Evolutionary conservation across 2,113 vertebrate species (phyloP).

Genomic region (Salvelinus alpinus): DNA sequence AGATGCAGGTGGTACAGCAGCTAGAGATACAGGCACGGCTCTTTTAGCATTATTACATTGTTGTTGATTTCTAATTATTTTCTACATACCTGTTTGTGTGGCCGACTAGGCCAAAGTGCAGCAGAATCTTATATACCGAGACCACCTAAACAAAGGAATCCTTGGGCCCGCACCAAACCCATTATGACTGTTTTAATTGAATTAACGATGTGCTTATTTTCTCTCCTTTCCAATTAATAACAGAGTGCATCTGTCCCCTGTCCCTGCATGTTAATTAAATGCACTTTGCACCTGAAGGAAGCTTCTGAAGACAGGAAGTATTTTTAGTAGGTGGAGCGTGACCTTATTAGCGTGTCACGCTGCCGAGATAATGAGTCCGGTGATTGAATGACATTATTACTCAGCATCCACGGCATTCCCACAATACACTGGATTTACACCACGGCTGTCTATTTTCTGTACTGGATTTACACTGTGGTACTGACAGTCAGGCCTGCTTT

Average conservation of each 20-base stretch:
- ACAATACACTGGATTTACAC: too few relatives aligned
- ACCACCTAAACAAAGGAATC: conserved; percentile 70
- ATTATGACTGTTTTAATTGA: conserved; percentile 75
- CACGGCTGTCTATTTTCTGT: too few relatives aligned
- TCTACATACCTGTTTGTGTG: neutral
- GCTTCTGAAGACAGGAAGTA: conserved; percentile 76
- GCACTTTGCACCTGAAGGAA: conserved; percentile 81
- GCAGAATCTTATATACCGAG: conserved; percentile 54
- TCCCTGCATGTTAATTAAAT: conserved; percentile 74
- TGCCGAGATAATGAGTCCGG: conserved; percentile 76
- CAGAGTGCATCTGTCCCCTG: conserved; percentile 24
- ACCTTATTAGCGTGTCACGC: conserved; percentile 81
- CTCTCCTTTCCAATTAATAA: conserved; percentile 41
- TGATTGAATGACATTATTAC: conserved; percentile 79
- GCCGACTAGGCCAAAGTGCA: conserved; percentile 42
- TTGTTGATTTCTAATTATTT: conserved; percentile 22
- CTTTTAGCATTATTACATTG: neutral
- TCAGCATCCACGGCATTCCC: conserved; percentile 47
- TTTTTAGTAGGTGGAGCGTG: conserved; percentile 80
- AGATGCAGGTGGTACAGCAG: conserved; percentile 99
- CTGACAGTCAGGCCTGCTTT: too few relatives aligned
- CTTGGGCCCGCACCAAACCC: conserved; percentile 66
- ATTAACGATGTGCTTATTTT: conserved; percentile 76
- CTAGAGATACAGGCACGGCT: conserved; percentile 94
- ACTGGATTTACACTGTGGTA: too few relatives aligned